Conservation (phyloP, 1,140 invertebrate genomes). For the Macrobrachium nipponense region DNA sequence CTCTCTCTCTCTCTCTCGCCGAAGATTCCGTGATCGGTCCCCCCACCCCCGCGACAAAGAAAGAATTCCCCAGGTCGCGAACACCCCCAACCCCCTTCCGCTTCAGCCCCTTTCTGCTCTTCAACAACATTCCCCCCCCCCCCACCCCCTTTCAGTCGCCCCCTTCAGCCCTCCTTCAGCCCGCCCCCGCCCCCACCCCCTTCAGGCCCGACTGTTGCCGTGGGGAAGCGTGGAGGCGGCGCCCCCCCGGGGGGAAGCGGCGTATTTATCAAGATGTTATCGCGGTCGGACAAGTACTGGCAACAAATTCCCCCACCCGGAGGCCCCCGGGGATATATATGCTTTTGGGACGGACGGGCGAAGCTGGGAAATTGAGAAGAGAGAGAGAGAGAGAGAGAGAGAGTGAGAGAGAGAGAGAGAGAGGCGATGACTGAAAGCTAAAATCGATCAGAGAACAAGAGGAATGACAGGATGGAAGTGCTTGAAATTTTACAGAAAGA, state of each 20-base stretch:
- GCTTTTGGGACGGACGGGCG: background rate
- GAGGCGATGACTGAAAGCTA: background rate
- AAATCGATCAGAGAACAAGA: background rate
- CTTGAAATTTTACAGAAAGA: too few species aligned
- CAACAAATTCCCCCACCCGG: constrained; percentile 4
- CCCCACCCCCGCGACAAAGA: background rate
- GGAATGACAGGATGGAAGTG: background rate
- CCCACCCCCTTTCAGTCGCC: background rate
- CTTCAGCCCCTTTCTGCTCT: too few species aligned
- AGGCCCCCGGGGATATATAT: background rate
- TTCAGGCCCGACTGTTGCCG: background rate
- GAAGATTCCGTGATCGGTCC: background rate
- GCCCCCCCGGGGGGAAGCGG: constrained; percentile 6
- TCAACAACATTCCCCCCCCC: too few species aligned
- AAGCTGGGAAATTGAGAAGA: background rate
- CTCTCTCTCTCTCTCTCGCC: background rate
- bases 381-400: background rate
- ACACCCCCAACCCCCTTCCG: background rate
- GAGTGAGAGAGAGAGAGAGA: background rate
- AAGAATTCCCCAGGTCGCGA: background rate
- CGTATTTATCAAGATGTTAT: constrained; percentile 26
- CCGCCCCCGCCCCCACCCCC: background rate
- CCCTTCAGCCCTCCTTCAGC: background rate
- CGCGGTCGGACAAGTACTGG: constrained; percentile 14
- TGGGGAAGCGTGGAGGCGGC: background rate